Percentiles rank a stretch among this genome's conserved stretches.
Evolutionary conservation across 2,113 vertebrate species (phyloP).

Genomic region (Dipodomys ordii): DNA sequence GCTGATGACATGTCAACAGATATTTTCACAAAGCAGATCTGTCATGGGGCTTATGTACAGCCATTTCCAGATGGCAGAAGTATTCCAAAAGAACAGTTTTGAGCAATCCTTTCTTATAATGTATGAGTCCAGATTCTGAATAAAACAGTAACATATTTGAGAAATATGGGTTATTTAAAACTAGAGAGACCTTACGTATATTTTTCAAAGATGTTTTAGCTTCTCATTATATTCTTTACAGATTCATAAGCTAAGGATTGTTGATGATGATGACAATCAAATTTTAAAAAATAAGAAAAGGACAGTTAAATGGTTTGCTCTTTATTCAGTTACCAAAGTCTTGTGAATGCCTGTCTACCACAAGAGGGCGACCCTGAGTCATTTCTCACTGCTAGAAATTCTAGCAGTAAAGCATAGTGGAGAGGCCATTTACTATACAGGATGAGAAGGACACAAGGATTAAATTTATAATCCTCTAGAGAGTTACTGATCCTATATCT

Average conservation of each 20-base stretch:
- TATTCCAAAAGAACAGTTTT: conserved; percentile 65
- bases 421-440: not conserved
- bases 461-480: not conserved
- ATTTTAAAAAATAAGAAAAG: not conserved
- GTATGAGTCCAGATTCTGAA: conserved; percentile 26
- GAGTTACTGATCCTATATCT: not conserved
- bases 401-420: not conserved
- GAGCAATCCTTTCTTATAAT: conserved; percentile 55
- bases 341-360: not conserved
- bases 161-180: conserved; percentile 55
- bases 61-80: conserved; percentile 80
- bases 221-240: conserved; percentile 46
- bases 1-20: conserved; percentile 80
- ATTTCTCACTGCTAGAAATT: not conserved
- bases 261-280: not conserved
- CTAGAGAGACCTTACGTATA: not conserved
- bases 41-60: conserved; percentile 71
- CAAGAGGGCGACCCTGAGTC: conserved; percentile 66
- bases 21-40: conserved; percentile 70
- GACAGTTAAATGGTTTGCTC: not conserved
- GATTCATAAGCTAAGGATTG: conserved; percentile 20
- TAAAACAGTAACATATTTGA: conserved; percentile 48
- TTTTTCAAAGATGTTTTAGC: conserved; percentile 1
- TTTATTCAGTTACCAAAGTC: not conserved
- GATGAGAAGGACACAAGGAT: not conserved